Percentiles rank a stretch among this genome's conserved stretches.
Conservation (phyloP, 2,888 invertebrate species). For the Cosmopolites sordidus region DNA sequence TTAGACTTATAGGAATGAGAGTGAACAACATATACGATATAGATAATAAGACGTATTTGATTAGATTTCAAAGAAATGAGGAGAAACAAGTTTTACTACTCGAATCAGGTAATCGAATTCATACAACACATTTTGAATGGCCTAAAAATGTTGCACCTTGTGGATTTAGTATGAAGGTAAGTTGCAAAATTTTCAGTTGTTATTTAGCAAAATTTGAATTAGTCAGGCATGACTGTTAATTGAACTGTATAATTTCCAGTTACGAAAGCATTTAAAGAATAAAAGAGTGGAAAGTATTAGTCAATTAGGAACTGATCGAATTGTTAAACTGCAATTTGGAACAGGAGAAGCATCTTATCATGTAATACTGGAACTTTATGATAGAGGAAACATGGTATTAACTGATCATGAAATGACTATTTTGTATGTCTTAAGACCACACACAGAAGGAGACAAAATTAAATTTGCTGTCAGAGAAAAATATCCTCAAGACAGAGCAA, state of each 20-base stretch:
- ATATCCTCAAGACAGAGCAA: constrained; percentile 78
- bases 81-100: constrained; percentile 83
- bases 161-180: constrained; percentile 95
- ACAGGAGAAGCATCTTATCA: constrained; percentile 91
- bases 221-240: neutral
- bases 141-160: constrained; percentile 94
- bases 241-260: constrained; percentile 50
- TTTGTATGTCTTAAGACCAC: constrained; percentile 86
- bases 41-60: constrained; percentile 92
- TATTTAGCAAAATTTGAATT: neutral
- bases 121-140: constrained; percentile 96
- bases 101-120: constrained; percentile 92
- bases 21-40: constrained; percentile 97
- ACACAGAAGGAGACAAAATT: constrained; percentile 85
- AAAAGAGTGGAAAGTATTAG: constrained; percentile 81
- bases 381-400: constrained; percentile 91
- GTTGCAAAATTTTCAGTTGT: neutral
- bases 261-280: constrained; percentile 94
- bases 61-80: constrained; percentile 79
- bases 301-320: constrained; percentile 90
- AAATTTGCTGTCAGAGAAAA: constrained; percentile 90
- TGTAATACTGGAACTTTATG: constrained; percentile 91
- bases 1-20: constrained; percentile 81
- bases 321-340: constrained; percentile 94
- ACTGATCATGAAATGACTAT: constrained; percentile 89